phyloP scores from a whole-genome alignment of 2,888 invertebrate genomes.

The Protophormia terraenovae region DNA sequence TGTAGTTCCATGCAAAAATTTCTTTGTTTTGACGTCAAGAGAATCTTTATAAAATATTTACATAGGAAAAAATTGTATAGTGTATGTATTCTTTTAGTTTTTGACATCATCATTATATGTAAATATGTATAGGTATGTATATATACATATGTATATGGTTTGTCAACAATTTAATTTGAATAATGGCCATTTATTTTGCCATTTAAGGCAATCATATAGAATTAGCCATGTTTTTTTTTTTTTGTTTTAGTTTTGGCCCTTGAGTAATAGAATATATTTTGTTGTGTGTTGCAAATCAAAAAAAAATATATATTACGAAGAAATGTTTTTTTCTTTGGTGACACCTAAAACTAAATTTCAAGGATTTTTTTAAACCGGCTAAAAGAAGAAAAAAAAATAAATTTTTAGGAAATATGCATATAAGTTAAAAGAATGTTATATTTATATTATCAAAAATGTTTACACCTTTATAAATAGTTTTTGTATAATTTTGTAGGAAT shows the following conservation, averaged over 20 bases:
- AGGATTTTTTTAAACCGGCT: too few species aligned
- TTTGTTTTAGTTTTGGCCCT: not conserved
- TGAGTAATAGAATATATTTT: not conserved
- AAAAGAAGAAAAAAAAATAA: too few species aligned
- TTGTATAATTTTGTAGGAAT: too few species aligned
- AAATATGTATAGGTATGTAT: too few species aligned
- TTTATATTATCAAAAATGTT: too few species aligned
- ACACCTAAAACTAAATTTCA: not conserved
- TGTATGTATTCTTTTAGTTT: not conserved
- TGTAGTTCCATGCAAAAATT: not conserved
- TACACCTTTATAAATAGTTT: too few species aligned
- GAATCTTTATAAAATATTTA: constrained; percentile 2
- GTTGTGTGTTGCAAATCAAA: not conserved
- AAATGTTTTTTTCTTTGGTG: not conserved
- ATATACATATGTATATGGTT: too few species aligned
- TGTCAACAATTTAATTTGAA: not conserved
- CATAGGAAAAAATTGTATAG: not conserved
- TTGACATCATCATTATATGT: constrained; percentile 5
- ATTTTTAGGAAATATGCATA: too few species aligned
- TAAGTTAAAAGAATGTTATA: too few species aligned
- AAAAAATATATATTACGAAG: not conserved
- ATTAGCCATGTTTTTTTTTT: not conserved
- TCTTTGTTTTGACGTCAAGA: not conserved
- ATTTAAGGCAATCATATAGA: not conserved
- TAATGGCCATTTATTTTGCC: not conserved